Evolutionary conservation across 1,140 invertebrate species (phyloP).

Genomic region (Trachelipus rathkii): DNA sequence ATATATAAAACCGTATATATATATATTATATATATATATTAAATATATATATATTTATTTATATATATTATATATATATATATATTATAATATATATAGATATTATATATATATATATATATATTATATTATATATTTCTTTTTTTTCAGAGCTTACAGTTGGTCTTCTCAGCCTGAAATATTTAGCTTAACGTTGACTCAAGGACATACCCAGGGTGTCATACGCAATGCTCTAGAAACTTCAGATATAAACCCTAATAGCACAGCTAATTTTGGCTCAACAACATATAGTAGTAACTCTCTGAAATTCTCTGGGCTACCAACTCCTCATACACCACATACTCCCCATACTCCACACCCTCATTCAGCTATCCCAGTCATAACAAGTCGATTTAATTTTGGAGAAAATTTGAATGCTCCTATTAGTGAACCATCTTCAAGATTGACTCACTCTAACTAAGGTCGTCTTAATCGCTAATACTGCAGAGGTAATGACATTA

Average conservation of each 20-base stretch:
- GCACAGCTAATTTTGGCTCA: conserved; percentile 23
- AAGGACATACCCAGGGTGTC: conserved; percentile 24
- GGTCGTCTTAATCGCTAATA: too few relatives aligned
- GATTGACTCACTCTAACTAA: conserved; percentile 21
- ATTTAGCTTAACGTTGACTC: conserved; percentile 31
- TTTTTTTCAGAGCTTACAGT: conserved; percentile 41
- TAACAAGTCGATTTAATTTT: conserved; percentile 44
- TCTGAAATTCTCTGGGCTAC: conserved; percentile 37
- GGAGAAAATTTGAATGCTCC: conserved; percentile 33
- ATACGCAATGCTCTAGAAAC: conserved; percentile 34
- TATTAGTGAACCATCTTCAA: not conserved
- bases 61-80: conserved; percentile 2
- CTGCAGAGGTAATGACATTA: too few relatives aligned
- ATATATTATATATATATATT: too few relatives aligned
- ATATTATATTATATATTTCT: not conserved
- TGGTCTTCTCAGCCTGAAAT: conserved; percentile 43
- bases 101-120: not conserved
- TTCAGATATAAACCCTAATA: conserved; percentile 33
- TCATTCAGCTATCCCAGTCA: conserved; percentile 44
- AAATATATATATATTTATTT: not conserved
- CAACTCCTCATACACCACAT: conserved; percentile 44
- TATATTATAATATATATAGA: not conserved
- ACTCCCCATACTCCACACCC: conserved; percentile 35
- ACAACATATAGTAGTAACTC: conserved; percentile 37
- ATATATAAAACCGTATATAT: too few relatives aligned